Percentiles rank a stretch among this genome's conserved stretches.
Evolutionary conservation across 2,113 vertebrate species (phyloP).

Genomic region (Noturus placidus): DNA sequence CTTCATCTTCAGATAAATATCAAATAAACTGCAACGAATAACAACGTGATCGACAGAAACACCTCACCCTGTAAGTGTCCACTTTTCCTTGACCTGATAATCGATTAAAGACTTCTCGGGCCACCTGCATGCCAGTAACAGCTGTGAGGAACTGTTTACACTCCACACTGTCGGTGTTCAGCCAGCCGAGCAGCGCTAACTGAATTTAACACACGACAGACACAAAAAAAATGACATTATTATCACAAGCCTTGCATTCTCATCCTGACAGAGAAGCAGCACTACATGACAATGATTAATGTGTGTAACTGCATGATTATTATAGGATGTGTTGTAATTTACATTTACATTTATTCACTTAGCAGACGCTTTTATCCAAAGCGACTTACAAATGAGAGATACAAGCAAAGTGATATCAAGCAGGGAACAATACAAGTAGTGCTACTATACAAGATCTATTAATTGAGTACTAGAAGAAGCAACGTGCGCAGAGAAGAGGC

Average conservation of each 20-base stretch:
- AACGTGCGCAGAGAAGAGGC: too few relatives aligned
- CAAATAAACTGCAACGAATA: not conserved
- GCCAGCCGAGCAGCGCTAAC: constrained; percentile 69
- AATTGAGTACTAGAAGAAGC: too few relatives aligned
- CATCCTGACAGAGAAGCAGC: not conserved
- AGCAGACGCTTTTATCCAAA: too few relatives aligned
- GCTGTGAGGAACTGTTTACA: constrained; percentile 59
- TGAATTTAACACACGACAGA: constrained; percentile 34
- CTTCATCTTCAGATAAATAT: not conserved
- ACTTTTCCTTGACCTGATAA: constrained; percentile 67
- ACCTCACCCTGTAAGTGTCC: constrained; percentile 68
- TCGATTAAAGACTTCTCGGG: constrained; percentile 64
- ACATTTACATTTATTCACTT: too few relatives aligned
- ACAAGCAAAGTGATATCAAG: too few relatives aligned
- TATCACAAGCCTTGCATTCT: not conserved
- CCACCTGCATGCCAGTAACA: constrained; percentile 65
- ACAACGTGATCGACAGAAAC: not conserved
- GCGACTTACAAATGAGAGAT: too few relatives aligned
- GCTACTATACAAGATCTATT: too few relatives aligned
- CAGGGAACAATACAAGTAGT: too few relatives aligned
- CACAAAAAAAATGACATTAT: not conserved
- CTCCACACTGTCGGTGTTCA: constrained; percentile 60
- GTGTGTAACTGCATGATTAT: not conserved
- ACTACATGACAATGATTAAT: not conserved
- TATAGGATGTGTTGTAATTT: not conserved